Conservation (phyloP, 2,797 vertebrate genomes). For the Falco cherrug region DNA sequence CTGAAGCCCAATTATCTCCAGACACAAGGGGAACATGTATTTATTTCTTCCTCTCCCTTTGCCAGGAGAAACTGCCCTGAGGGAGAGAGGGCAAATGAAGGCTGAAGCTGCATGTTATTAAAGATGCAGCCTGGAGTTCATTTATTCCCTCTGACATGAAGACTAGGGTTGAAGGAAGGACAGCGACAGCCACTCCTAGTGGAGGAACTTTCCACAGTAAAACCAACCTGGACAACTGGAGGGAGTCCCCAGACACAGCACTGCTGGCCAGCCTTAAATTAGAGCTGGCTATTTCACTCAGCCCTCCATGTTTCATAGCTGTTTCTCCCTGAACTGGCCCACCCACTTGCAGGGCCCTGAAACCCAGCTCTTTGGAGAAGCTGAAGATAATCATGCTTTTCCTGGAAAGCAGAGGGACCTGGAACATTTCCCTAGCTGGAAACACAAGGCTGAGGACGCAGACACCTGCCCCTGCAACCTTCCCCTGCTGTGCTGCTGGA, state of each 20-base stretch:
- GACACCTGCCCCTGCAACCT: not conserved
- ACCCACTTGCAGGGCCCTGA: not conserved
- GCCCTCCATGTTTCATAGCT: not conserved
- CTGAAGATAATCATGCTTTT: slow-evolving; percentile 33
- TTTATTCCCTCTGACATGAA: not conserved
- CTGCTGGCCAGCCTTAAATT: not conserved
- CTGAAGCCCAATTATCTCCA: slow-evolving; percentile 19
- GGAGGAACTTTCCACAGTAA: not conserved
- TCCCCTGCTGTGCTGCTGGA: not conserved
- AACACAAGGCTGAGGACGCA: not conserved
- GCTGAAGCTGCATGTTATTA: not conserved
- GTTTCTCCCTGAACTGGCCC: not conserved
- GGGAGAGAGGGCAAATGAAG: not conserved
- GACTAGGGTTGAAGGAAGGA: not conserved
- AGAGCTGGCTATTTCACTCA: not conserved
- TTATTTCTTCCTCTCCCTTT: not conserved
- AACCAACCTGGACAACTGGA: not conserved
- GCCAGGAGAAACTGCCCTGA: not conserved
- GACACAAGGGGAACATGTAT: not conserved
- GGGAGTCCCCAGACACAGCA: not conserved
- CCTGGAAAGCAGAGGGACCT: not conserved
- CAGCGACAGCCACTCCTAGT: not conserved
- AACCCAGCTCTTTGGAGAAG: not conserved
- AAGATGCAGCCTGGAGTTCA: not conserved
- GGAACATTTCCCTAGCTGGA: not conserved